These are phyloP conservation scores for Drosophila yooni DNA, from an alignment of 2,888 invertebrate genomes.

Conservation along the genomic window DNA sequence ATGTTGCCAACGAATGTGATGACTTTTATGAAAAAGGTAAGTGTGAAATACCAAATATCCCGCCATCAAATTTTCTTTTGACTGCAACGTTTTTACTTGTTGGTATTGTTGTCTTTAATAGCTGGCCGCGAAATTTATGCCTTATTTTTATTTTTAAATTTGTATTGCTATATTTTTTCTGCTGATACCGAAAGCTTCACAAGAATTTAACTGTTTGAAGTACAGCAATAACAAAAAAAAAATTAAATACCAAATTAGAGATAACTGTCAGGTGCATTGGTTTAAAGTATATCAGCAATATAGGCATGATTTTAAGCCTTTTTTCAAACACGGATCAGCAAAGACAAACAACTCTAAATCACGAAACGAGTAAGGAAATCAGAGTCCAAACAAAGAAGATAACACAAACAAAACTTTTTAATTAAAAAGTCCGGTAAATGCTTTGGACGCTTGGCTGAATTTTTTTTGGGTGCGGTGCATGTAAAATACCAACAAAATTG, in stretches of 20 bases:
- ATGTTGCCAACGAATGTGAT: slow-evolving; percentile 96
- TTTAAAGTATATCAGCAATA: slow-evolving; percentile 13
- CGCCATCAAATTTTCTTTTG: slow-evolving; percentile 1
- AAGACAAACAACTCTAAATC: slow-evolving; percentile 43
- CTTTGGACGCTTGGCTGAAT: slow-evolving; percentile 57
- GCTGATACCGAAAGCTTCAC: slow-evolving; percentile 58
- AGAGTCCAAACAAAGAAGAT: slow-evolving; percentile 17
- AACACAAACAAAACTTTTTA: slow-evolving; percentile 76
- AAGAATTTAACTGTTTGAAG: slow-evolving; percentile 34
- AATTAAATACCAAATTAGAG: slow-evolving; percentile 43
- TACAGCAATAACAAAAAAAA: slow-evolving; percentile 34
- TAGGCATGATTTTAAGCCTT: slow-evolving; percentile 35
- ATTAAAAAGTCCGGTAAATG: slow-evolving; percentile 77
- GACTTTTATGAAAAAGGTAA: slow-evolving; percentile 97
- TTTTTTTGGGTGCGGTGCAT: background rate
- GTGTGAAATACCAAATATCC: slow-evolving; percentile 84
- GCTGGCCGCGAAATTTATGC: slow-evolving; percentile 43
- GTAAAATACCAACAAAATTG: slow-evolving; percentile 9
- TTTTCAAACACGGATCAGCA: slow-evolving; percentile 48
- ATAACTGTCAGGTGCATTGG: slow-evolving; percentile 33
- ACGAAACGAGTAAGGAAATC: background rate
- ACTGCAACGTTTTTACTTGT: slow-evolving; percentile 19
- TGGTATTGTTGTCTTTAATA: slow-evolving; percentile 35
- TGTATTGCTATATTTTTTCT: slow-evolving; percentile 25
- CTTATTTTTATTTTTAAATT: slow-evolving; percentile 43